These are phyloP conservation scores for Aethes cnicana DNA, from an alignment of 2,888 invertebrate genomes.

Conservation along the genomic window DNA sequence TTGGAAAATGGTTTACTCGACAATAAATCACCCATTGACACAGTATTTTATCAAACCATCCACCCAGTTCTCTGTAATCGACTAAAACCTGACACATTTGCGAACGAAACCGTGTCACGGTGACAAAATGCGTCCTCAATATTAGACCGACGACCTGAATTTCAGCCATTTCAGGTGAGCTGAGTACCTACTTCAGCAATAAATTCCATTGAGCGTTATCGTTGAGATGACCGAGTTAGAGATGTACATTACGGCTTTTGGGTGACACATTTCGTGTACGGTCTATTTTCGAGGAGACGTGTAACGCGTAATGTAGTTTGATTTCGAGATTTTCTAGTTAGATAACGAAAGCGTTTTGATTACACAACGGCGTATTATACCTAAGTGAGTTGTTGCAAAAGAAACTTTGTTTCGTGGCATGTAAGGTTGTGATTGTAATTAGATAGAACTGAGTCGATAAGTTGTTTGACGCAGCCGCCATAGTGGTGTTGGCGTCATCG, in stretches of 20 bases:
- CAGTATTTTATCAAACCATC: constrained; percentile 19
- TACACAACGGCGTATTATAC: background rate
- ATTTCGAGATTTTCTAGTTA: no score
- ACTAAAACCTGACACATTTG: constrained; percentile 14
- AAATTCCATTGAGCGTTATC: no score
- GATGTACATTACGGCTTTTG: constrained; percentile 9
- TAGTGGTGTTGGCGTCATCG: constrained; percentile 61
- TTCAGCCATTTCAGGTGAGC: constrained; percentile 36
- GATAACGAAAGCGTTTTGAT: no score
- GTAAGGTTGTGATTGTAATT: no score
- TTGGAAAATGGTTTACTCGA: background rate
- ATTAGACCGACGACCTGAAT: constrained; percentile 64
- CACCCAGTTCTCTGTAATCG: background rate
- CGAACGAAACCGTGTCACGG: constrained; percentile 43
- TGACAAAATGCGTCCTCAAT: constrained; percentile 54
- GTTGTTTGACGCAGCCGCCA: constrained; percentile 51
- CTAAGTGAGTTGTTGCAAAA: no score
- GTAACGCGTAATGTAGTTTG: no score
- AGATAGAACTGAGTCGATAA: constrained; percentile 21
- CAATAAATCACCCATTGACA: constrained; percentile 22
- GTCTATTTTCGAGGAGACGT: no score
- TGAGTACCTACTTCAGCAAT: background rate
- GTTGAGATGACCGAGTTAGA: constrained; percentile 8
- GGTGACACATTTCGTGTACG: no score
- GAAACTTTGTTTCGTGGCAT: no score